phyloP scores from a whole-genome alignment of 2,113 vertebrate species.

The Blennius ocellaris region DNA sequence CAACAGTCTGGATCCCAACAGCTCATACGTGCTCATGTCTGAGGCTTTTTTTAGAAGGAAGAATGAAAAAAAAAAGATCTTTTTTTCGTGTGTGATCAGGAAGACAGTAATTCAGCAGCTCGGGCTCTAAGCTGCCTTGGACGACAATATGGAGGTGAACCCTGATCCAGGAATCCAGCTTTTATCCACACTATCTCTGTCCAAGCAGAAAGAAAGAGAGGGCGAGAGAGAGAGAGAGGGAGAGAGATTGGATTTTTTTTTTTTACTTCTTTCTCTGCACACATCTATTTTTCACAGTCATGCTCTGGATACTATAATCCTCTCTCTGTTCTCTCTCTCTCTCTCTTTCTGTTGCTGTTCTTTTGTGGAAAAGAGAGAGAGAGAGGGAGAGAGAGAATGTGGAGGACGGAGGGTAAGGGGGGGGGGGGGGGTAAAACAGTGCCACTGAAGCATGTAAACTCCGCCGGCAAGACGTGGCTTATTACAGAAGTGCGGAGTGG shows the following conservation, averaged over 20 bases:
- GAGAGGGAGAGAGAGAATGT: not conserved
- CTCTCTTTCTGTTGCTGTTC: constrained; percentile 17
- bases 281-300: constrained; percentile 68
- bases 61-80: no score
- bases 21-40: constrained; percentile 24
- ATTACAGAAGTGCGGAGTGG: constrained; percentile 8
- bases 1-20: no score
- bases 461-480: constrained; percentile 18
- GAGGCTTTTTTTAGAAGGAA: not conserved
- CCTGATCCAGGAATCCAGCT: constrained; percentile 60
- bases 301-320: constrained; percentile 64
- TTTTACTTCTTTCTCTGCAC: constrained; percentile 41
- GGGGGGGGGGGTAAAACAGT: constrained; percentile 16
- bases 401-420: no score
- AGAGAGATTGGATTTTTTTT: constrained; percentile 56
- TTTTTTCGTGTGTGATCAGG: constrained; percentile 11
- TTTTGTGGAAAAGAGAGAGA: constrained; percentile 15
- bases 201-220: constrained; percentile 41
- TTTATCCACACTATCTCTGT: constrained; percentile 67
- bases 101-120: constrained; percentile 26
- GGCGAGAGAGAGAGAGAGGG: constrained; percentile 30
- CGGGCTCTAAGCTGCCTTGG: constrained; percentile 49
- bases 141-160: constrained; percentile 62
- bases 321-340: constrained; percentile 43
- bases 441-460: constrained; percentile 32